Conservation (phyloP, 1,140 invertebrate species). For the Lamellibrachia luymesi region DNA sequence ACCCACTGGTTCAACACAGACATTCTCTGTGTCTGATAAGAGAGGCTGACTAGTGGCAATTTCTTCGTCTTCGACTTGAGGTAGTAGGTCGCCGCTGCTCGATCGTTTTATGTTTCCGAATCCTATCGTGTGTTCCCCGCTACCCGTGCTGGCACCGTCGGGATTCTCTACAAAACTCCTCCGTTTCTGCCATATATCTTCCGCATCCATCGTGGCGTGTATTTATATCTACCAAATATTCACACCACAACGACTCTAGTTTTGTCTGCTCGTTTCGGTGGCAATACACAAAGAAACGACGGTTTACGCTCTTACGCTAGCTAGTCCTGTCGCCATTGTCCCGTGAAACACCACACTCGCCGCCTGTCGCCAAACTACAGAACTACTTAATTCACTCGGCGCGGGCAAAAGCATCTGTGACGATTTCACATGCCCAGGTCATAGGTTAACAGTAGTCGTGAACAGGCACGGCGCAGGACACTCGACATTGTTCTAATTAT, state of each 20-base stretch:
- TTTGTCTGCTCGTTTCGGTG: background rate
- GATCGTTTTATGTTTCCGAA: background rate
- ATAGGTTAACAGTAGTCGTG: background rate
- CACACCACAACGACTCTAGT: background rate
- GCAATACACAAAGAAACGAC: background rate
- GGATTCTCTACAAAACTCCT: background rate
- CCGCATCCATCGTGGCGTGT: background rate
- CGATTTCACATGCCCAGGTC: background rate
- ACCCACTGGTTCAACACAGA: background rate
- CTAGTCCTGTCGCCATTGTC: background rate
- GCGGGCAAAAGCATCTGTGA: background rate
- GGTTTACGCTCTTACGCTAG: background rate
- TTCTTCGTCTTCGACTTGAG: background rate
- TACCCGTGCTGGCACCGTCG: background rate
- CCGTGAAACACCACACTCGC: constrained; percentile 2
- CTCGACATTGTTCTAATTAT: background rate
- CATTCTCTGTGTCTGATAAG: background rate
- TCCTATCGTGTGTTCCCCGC: background rate
- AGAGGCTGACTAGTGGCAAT: background rate
- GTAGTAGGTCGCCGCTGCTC: background rate
- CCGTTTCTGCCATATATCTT: constrained; percentile 1
- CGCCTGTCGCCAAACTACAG: background rate
- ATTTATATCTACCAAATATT: background rate
- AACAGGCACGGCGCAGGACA: background rate
- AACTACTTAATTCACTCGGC: background rate